Evolutionary conservation across 2,888 invertebrate species (phyloP).

Genomic region (Xanthia icteritia): DNA sequence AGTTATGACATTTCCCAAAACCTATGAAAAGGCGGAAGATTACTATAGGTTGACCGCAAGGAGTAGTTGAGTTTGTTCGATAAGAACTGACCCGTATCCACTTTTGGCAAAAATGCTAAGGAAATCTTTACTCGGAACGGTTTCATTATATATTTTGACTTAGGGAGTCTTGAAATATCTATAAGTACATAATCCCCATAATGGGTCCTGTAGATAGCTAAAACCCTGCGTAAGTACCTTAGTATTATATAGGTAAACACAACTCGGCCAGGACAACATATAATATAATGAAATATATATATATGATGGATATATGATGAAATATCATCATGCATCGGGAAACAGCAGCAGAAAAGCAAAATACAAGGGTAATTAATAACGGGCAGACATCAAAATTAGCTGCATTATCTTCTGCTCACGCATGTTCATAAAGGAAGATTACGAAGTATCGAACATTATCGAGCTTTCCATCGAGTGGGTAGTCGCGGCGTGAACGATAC

Average conservation of each 20-base stretch:
- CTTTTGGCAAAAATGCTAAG: neutral
- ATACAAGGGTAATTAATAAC: neutral
- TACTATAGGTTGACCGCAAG: no score
- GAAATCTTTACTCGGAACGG: neutral
- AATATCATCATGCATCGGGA: neutral
- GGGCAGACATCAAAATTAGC: neutral
- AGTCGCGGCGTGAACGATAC: conserved; percentile 32
- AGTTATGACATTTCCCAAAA: neutral
- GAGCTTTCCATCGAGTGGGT: neutral
- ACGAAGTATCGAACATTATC: conserved; percentile 14
- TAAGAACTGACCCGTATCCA: neutral
- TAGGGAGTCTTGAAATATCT: neutral
- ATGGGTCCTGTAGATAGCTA: neutral
- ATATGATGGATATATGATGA: neutral
- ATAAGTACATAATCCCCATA: neutral
- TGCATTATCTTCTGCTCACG: neutral
- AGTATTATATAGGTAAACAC: no score
- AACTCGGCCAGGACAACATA: no score
- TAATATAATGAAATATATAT: no score
- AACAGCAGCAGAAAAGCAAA: conserved; percentile 13
- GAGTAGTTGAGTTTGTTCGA: neutral
- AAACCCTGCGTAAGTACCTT: no score
- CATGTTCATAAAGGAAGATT: conserved; percentile 10
- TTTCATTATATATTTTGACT: neutral
- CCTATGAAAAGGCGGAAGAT: neutral